Conservation (phyloP, 1,140 invertebrate species). For the Drosophila punjabiensis region DNA sequence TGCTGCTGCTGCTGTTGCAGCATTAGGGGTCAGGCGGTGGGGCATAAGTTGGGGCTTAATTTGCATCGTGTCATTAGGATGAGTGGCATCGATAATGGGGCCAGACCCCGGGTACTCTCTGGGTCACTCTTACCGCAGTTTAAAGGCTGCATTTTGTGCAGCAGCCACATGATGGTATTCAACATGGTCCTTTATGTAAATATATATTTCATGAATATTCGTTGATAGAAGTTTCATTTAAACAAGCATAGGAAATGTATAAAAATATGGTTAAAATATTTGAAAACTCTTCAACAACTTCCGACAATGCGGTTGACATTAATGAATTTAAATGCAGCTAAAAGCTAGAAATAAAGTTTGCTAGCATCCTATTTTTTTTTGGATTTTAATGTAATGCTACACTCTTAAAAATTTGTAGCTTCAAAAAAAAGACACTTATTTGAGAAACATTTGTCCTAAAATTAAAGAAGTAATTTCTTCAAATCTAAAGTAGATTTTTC, state of each 20-base stretch:
- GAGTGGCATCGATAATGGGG: slow-evolving; percentile 71
- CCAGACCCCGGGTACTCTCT: slow-evolving; percentile 25
- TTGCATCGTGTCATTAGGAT: slow-evolving; percentile 77
- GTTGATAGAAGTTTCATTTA: slow-evolving; percentile 21
- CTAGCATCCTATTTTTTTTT: neutral
- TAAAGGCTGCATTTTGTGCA: slow-evolving; percentile 33
- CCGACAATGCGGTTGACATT: neutral
- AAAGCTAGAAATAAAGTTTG: slow-evolving; percentile 6
- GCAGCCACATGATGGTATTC: slow-evolving; percentile 10
- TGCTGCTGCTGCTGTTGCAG: slow-evolving; percentile 17
- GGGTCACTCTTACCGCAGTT: slow-evolving; percentile 26
- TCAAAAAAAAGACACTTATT: no score
- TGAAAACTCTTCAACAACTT: slow-evolving; percentile 16
- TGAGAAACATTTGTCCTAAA: no score
- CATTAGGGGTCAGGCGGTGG: slow-evolving; percentile 6
- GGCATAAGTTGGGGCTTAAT: slow-evolving; percentile 55
- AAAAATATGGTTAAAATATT: slow-evolving; percentile 1
- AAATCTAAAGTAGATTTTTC: no score
- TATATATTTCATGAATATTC: slow-evolving; percentile 28
- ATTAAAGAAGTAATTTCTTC: no score
- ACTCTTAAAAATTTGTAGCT: no score
- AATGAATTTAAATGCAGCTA: neutral
- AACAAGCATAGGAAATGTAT: slow-evolving; percentile 23
- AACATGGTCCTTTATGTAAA: slow-evolving; percentile 40
- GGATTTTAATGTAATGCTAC: neutral